Conservation (phyloP, 2,113 vertebrate species). For the Nettapus auritus region DNA sequence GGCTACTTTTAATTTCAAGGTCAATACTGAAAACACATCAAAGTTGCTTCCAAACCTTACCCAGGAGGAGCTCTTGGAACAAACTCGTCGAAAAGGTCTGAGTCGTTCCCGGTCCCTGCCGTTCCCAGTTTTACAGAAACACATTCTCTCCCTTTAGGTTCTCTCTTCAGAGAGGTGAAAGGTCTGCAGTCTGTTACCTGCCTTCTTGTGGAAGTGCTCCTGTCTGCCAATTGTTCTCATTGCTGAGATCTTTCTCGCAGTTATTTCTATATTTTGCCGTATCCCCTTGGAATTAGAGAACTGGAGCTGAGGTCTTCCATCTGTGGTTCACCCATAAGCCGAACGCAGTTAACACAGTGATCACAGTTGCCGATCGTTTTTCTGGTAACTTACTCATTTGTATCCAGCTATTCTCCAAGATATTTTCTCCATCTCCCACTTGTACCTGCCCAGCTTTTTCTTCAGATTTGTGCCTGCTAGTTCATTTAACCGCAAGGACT, state of each 20-base stretch:
- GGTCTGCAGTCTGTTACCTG: not conserved
- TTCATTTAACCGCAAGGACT: not conserved
- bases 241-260: not conserved
- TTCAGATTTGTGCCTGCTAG: not conserved
- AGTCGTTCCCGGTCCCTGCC: not conserved
- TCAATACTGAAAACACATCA: not conserved
- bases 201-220: not conserved
- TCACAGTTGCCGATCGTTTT: not conserved
- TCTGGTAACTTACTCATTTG: not conserved
- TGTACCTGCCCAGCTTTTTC: not conserved
- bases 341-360: accelerated
- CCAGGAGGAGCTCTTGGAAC: not conserved
- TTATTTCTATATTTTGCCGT: not conserved
- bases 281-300: not conserved
- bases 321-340: not conserved
- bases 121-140: not conserved
- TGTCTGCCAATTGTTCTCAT: not conserved
- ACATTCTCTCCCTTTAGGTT: not conserved
- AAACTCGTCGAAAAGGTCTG: too few relatives aligned
- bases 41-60: not conserved
- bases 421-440: not conserved
- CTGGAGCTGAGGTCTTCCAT: accelerated
- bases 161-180: not conserved
- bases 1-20: not conserved
- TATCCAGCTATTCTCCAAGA: not conserved